phyloP scores from a whole-genome alignment of 2,888 invertebrate genomes.

The Endotricha flammealis region DNA sequence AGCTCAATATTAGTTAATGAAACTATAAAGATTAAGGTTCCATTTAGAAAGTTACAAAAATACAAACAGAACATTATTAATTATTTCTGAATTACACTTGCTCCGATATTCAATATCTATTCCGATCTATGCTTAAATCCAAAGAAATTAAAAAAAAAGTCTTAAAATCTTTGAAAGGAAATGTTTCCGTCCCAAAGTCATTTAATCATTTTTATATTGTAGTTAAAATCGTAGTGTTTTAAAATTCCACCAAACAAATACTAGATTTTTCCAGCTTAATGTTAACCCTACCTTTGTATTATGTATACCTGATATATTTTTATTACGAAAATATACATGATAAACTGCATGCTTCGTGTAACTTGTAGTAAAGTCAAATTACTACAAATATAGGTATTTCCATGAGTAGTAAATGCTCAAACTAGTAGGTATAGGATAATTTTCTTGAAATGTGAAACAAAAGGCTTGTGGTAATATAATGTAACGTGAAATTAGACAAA shows the following conservation, averaged over 20 bases:
- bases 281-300: slow-evolving; percentile 33
- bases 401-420: slow-evolving; percentile 48
- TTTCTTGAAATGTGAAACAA: slow-evolving; percentile 48
- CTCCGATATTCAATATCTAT: no score
- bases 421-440: slow-evolving; percentile 37
- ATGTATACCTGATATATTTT: slow-evolving; percentile 28
- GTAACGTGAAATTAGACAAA: slow-evolving; percentile 36
- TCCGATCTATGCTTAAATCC: slow-evolving; percentile 17
- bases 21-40: no score
- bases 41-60: no score
- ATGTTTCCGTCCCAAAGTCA: slow-evolving; percentile 76
- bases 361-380: slow-evolving; percentile 42
- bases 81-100: no score
- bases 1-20: slow-evolving; percentile 19
- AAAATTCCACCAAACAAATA: slow-evolving; percentile 36
- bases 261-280: slow-evolving; percentile 34
- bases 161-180: slow-evolving; percentile 53
- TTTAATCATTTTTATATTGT: slow-evolving; percentile 59
- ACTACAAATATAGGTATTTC: slow-evolving; percentile 28
- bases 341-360: slow-evolving; percentile 43
- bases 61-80: no score
- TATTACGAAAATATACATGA: slow-evolving; percentile 23
- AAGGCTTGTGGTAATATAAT: slow-evolving; percentile 61
- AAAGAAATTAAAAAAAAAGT: no score
- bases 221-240: slow-evolving; percentile 40